phyloP scores from a whole-genome alignment of 2,888 invertebrate species.

The Euplexia lucipara region DNA sequence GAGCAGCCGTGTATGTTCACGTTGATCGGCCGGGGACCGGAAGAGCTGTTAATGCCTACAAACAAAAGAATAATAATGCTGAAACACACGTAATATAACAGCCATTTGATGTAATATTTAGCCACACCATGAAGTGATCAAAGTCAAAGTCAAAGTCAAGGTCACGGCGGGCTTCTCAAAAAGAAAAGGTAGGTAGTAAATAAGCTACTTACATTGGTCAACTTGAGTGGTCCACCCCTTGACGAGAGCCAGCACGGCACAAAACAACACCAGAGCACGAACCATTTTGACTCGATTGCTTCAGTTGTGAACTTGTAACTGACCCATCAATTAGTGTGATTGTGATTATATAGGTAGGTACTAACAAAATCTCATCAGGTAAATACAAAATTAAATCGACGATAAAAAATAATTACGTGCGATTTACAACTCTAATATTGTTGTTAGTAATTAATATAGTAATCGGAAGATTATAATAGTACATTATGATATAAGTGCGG shows the following conservation, averaged over 20 bases:
- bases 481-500: no score
- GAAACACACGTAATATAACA: no score
- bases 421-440: no score
- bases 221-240: constrained; percentile 55
- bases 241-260: constrained; percentile 40
- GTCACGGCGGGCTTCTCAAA: no score
- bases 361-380: constrained; percentile 3
- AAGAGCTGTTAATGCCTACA: constrained; percentile 58
- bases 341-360: constrained; percentile 23
- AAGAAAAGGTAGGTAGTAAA: no score
- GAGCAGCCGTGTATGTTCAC: constrained; percentile 68
- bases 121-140: no score
- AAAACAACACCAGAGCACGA: constrained; percentile 47
- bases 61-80: no score
- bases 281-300: constrained; percentile 40
- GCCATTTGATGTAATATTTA: no score
- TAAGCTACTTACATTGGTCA: constrained; percentile 55
- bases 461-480: no score
- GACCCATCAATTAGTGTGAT: constrained; percentile 16
- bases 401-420: no score
- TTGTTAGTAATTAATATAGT: no score
- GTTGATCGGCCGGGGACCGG: constrained; percentile 66
- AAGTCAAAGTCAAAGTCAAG: no score
- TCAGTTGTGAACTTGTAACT: background rate
- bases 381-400: constrained; percentile 3